Base-by-base conservation (phyloP, 1,140 invertebrate species). In the Hylaeus volcanicus region DNA sequence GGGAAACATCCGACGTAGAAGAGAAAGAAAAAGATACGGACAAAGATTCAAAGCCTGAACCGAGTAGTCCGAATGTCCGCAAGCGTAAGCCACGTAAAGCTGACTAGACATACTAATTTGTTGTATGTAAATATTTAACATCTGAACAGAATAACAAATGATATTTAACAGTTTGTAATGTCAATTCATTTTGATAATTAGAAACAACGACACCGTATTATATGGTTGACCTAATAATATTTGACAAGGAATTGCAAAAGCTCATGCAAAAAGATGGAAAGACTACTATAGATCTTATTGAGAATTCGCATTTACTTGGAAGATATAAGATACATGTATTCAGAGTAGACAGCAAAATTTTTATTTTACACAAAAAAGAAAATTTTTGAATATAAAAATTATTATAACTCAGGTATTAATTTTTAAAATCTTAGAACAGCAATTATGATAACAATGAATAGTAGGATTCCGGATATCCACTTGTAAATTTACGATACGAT, bases 61-160 rank as follows among this genome's bases (percentile, higher is more conserved):
- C 92, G 1, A 93, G 92, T 82, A 94, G 94, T 91, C 93, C 94
- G 14, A 94, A 94, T 76, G 92, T 95, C 70, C 94, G 95, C 74
- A 95, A 95, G 83, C 94, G 95, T 78, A 95, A 95, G 89, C 92
- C 95, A 76, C 94, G 95, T 74, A 96, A 95, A 90, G 95, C 94
- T 81, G 95, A 96, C 89, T 96, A 95, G 83, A 87, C 70, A 73
- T 74, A 81, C 61, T 77, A 85, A 43, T 83, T 84, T 61, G 51
- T 82, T 77, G 72, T 81, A 65, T 83, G 84, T 85, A 85, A 80
- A 87, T 87, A 87, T 76, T 75, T 70, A 45, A 83, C 64, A 77
- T 73, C 55, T 41, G 60, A 41, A 39, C 70, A 73, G 41, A 76
- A 63, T 76, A 71, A 78, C 26, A 56, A 82, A 65, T 73, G 60